Base-by-base conservation (phyloP, 2,113 vertebrate species). In the Epinephelus cyanopodus region DNA sequence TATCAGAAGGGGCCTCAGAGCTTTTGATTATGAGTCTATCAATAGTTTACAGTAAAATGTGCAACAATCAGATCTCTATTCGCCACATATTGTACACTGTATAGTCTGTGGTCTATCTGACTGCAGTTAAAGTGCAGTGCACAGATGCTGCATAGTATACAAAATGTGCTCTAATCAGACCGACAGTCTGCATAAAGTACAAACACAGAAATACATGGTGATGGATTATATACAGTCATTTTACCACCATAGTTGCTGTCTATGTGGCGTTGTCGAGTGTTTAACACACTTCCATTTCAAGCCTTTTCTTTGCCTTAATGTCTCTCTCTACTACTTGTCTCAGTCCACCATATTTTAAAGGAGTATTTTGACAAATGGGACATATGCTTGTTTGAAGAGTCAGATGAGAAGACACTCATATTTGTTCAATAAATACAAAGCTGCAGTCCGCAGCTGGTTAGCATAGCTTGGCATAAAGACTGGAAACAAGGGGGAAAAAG, bases 151-250 rank as follows among this genome's bases (percentile, higher is more conserved):
- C 66, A 57, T 77, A 33, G 53, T 25, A 66, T 71, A 74, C 53
- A 76, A 68, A 69, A 48, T 23, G 29, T 23, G 68, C 29, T 81
- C 71, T 82, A 78, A 87, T 86, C 76, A 74, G 47, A 48, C 56
- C 58, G 68, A 73, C 54, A 66, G 76, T 79, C 60, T 70, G 62
- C 56, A 77, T 81, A 29, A 69, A 86, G 71, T 33, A 63, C 61
- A 87, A 83, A 81, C 50, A 58, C 53, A 82, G 58, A 70, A 88
- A 71, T 62, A 48, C 57, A 39, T 64, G 79, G 74, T 74, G 72
- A 81, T 81, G 53, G 58, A 89, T 89, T 76, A 77, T 75, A 77
- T 61, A 64, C 62, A 63, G 39, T 83, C 14, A 85, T 72, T 89
- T 90, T 65, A 75, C 57, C 65, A 75, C 77, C 66, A 66, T 0